Conservation (phyloP, 92 coral and sea anemone genomes). For the Palythoa grandis region DNA sequence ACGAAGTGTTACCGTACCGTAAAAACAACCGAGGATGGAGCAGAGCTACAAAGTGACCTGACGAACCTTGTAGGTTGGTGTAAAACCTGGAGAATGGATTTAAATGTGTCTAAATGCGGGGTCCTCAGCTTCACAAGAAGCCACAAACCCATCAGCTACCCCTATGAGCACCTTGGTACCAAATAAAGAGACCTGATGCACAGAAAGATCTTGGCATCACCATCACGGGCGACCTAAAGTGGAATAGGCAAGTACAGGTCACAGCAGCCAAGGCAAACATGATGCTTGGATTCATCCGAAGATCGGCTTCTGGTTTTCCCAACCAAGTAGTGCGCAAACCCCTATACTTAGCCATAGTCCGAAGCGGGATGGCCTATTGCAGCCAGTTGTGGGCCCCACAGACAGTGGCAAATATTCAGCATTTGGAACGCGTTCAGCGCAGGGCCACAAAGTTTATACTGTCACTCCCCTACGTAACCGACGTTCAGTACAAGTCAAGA, state of each 20-base stretch:
- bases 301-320: conserved; percentile 7
- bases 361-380: conserved; percentile 40
- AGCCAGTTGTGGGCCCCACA: conserved; percentile 22
- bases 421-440: conserved; percentile 17
- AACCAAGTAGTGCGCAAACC: conserved; percentile 10
- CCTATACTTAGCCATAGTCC: conserved; percentile 24
- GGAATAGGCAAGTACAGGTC: neutral
- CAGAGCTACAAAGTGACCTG: neutral
- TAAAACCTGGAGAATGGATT: neutral
- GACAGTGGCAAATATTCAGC: conserved; percentile 29
- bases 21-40: neutral
- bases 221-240: neutral
- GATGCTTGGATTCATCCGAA: neutral
- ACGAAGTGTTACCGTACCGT: neutral
- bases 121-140: neutral
- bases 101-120: neutral
- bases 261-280: neutral
- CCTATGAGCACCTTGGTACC: neutral
- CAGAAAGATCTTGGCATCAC: neutral
- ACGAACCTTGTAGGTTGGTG: neutral
- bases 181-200: neutral
- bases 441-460: conserved; percentile 43
- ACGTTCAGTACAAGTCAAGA: conserved; percentile 30
- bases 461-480: conserved; percentile 34
- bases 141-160: neutral